Conservation (phyloP, 2,113 vertebrate species). For the Eupsittula cactorum region DNA sequence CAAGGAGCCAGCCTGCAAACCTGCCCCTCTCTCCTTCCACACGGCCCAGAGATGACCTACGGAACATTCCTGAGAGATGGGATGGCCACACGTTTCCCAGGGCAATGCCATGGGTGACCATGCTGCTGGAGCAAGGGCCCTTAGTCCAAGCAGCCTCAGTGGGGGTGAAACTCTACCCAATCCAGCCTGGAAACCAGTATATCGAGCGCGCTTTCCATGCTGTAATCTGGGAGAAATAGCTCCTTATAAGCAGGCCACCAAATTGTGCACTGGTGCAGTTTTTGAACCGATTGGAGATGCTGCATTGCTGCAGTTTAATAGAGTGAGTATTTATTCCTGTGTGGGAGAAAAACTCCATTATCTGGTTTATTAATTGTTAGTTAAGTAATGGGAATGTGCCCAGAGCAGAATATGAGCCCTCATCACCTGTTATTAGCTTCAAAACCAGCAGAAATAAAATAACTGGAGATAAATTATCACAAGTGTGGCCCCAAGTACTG, state of each 20-base stretch:
- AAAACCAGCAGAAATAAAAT: slow-evolving; percentile 52
- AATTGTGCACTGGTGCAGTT: neutral
- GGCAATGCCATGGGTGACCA: accelerated
- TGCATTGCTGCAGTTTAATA: neutral
- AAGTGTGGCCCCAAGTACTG: neutral
- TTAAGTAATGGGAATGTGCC: slow-evolving; percentile 64
- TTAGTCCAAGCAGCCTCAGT: accelerated
- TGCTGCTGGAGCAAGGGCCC: neutral
- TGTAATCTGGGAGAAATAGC: neutral
- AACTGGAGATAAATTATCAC: slow-evolving; percentile 38
- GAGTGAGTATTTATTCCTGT: slow-evolving; percentile 40
- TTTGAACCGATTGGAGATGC: neutral
- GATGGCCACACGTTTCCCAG: neutral
- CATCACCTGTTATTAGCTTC: slow-evolving; percentile 48
- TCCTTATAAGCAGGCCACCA: neutral
- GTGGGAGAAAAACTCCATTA: slow-evolving; percentile 58
- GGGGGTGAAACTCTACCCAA: neutral
- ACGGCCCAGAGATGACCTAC: accelerated
- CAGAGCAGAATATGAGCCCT: slow-evolving; percentile 53
- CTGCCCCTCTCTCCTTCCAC: neutral
- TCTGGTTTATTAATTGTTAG: slow-evolving; percentile 65
- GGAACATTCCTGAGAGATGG: neutral
- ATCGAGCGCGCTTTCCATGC: accelerated
- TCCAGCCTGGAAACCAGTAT: neutral
- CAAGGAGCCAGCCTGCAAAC: neutral